These are phyloP conservation scores for Euleptes europaea DNA, from an alignment of 2,113 vertebrate species.

Conservation along the genomic window DNA sequence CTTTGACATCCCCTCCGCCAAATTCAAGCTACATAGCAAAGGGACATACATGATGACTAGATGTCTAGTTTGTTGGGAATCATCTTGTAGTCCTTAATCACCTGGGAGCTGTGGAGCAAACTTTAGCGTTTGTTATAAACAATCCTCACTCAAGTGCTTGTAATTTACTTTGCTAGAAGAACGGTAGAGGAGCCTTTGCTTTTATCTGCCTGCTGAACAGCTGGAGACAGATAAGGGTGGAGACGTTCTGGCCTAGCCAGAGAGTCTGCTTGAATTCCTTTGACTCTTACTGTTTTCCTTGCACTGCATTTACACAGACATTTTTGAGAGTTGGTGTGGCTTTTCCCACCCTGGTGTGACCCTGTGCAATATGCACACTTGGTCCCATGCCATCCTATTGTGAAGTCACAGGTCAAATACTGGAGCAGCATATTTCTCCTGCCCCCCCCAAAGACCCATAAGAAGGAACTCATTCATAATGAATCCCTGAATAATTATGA, in stretches of 20 bases:
- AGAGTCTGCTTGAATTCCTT: constrained; percentile 47
- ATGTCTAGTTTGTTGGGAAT: constrained; percentile 12
- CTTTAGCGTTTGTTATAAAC: constrained; percentile 57
- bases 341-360: constrained; percentile 7
- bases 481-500: background rate
- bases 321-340: background rate
- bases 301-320: background rate
- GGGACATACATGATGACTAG: constrained; percentile 4
- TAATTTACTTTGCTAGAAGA: constrained; percentile 53
- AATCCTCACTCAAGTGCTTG: constrained; percentile 46
- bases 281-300: constrained; percentile 21
- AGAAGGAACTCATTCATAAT: background rate
- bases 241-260: constrained; percentile 53
- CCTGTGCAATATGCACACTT: background rate
- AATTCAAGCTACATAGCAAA: background rate
- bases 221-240: constrained; percentile 65
- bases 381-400: too few species aligned
- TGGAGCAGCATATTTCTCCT: background rate
- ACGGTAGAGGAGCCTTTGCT: constrained; percentile 52
- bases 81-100: constrained; percentile 27
- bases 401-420: background rate
- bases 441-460: background rate
- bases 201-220: constrained; percentile 64
- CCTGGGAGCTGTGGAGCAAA: constrained; percentile 46
- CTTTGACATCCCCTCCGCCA: background rate